These are phyloP conservation scores for Onychorhynchus coronatus DNA, from an alignment of 2,113 vertebrate genomes.

Conservation along the genomic window DNA sequence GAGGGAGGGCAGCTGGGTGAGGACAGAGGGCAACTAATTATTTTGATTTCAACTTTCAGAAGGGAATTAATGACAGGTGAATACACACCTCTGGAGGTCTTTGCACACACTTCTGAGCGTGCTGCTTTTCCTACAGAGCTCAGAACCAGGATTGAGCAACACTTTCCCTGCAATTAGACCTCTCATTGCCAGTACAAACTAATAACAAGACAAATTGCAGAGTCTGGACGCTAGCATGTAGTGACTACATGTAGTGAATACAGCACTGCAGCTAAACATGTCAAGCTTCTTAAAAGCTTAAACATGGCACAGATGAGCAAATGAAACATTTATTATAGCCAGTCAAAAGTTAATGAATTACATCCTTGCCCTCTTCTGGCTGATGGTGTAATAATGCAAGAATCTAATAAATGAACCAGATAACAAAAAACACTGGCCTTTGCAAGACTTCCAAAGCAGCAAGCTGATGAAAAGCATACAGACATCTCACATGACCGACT, in stretches of 20 bases:
- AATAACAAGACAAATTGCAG: not conserved
- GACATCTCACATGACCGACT: not conserved
- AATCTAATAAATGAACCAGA: not conserved
- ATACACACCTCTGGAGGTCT: not conserved
- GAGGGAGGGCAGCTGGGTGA: not conserved
- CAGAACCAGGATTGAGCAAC: not conserved
- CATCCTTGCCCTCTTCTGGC: not conserved
- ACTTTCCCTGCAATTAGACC: not conserved
- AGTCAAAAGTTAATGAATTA: not conserved
- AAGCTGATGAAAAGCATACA: not conserved
- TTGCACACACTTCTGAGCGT: not conserved
- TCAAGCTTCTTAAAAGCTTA: not conserved
- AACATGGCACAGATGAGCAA: not conserved
- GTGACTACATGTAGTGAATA: not conserved
- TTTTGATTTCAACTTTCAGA: not conserved
- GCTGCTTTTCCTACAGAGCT: not conserved
- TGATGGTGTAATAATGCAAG: not conserved
- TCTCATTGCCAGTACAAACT: not conserved
- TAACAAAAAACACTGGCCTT: not conserved
- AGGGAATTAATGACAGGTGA: not conserved
- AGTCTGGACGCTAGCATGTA: not conserved
- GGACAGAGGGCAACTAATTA: not conserved
- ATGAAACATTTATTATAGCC: not conserved
- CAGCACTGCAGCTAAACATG: not conserved
- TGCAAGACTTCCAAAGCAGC: not conserved